phyloP scores from a whole-genome alignment of 92 coral and sea anemone genomes.

The Plumapathes pennacea region DNA sequence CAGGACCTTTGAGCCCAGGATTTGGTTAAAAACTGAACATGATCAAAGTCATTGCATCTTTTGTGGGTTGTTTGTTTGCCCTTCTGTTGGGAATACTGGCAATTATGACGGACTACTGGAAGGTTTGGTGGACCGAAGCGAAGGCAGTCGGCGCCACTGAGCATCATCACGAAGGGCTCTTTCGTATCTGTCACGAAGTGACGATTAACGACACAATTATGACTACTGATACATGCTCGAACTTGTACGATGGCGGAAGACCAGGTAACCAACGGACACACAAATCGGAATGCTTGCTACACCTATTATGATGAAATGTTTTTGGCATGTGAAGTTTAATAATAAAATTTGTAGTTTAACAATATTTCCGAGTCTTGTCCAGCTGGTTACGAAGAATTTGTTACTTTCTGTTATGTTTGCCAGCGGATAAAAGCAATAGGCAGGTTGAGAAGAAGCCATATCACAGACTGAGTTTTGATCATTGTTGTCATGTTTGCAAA shows the following conservation, averaged over 20 bases:
- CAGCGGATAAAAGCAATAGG: neutral
- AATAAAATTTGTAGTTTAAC: no score
- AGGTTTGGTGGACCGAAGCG: constrained; percentile 68
- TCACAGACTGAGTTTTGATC: neutral
- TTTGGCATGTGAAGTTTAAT: no score
- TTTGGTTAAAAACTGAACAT: no score
- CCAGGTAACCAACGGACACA: no score
- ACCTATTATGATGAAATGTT: no score
- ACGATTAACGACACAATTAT: constrained; percentile 42
- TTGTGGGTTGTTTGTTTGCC: constrained; percentile 72
- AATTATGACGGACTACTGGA: constrained; percentile 87
- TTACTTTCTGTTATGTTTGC: no score
- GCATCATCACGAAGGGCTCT: constrained; percentile 75
- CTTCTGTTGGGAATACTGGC: constrained; percentile 80
- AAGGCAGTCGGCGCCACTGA: constrained; percentile 45
- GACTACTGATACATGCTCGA: constrained; percentile 43
- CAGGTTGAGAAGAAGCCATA: neutral
- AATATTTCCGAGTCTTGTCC: no score
- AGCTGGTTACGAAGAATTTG: no score
- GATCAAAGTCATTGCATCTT: constrained; percentile 84
- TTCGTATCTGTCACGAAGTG: constrained; percentile 62
- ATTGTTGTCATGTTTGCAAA: neutral
- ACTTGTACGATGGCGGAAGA: constrained; percentile 35
- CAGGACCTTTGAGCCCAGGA: no score
- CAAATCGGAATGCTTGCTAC: neutral